Evolutionary conservation across 2,113 vertebrate species (phyloP), one percentile per base, ranked within the genome.

Genomic region (Micronycteris hirsuta): DNA sequence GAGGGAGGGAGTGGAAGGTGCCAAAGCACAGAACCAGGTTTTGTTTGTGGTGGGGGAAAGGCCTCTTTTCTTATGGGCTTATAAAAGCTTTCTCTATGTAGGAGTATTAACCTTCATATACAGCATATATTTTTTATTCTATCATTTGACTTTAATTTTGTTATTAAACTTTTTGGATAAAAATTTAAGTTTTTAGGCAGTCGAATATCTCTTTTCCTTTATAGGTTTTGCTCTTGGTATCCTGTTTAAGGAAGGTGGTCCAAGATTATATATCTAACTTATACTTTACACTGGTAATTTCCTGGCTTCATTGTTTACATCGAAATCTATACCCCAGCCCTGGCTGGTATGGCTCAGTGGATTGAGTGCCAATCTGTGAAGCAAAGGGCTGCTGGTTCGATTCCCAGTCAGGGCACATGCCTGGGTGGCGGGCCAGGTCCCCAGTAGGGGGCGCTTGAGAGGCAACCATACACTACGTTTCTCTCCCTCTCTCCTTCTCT

Each of bases 101-200:
- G 80, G 56, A 56, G 38, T 56, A 85, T n/a, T 88, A 77, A 28
- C 22, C 22, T 94, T 91, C 17, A 33, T 1, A 36, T 9, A 74
- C 2, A 33, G 1, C 68, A 33, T 41, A 41, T 31, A 15, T 38
- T 83, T 65, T 93, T 82, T 43, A 70, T 85, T 47, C 86, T 80
- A 82, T 67, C 43, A 65, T 47, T 83, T 90, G 43, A 68, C 24
- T 95, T 93, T 94, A 74, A 86, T 86, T 92, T 92, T 83, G 31
- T 89, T 83, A 36, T 43, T 63, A 67, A 85, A 24, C 1, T 54
- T 84, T 87, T 22, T 61, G 26, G 33, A 74, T 24, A 94, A 86
- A 91, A 58, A 41, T 65, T 84, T 87, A 91, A 91, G 68, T 80
- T 94, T 81, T 78, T 28, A 24, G 8, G 3, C 11, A 43, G 16